phyloP scores from a whole-genome alignment of 1,140 invertebrate genomes.

The Hylyphantes graminicola region DNA sequence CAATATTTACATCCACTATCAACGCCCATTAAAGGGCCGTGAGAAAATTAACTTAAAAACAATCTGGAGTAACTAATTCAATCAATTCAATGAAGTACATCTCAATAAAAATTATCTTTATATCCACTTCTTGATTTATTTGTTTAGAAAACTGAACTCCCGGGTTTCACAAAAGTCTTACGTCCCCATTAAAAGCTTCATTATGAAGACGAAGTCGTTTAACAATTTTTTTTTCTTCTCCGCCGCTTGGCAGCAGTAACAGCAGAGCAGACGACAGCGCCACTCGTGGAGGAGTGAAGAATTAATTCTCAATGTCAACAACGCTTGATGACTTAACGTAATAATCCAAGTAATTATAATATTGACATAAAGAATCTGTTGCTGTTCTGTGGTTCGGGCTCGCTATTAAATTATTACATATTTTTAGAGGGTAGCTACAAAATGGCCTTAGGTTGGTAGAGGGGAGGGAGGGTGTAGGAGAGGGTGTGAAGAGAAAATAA shows the following conservation, averaged over 20 bases:
- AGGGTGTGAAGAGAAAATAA: neutral
- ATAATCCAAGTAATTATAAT: conserved; percentile 60
- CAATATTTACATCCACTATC: conserved; percentile 40
- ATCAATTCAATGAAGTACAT: conserved; percentile 49
- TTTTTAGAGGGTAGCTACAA: conserved; percentile 53
- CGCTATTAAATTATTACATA: conserved; percentile 60
- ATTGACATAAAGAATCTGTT: conserved; percentile 61
- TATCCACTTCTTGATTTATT: conserved; percentile 44
- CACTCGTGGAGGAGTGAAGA: conserved; percentile 47
- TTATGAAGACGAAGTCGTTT: conserved; percentile 37
- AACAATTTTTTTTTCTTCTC: conserved; percentile 21
- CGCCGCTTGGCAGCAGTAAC: conserved; percentile 5
- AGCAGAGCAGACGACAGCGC: conserved; percentile 20
- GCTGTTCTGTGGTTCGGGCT: conserved; percentile 52
- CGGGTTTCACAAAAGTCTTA: conserved; percentile 58
- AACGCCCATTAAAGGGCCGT: conserved; percentile 29
- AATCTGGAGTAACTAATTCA: conserved; percentile 41
- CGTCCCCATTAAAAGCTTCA: conserved; percentile 55
- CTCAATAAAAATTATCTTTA: conserved; percentile 49
- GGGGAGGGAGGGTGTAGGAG: neutral
- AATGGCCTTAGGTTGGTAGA: conserved; percentile 26
- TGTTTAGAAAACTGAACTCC: conserved; percentile 41
- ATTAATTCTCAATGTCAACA: conserved; percentile 61
- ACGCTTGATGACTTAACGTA: conserved; percentile 59
- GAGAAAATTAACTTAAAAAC: conserved; percentile 34